A percentile compares a stretch with the other conserved stretches of the same genome.
phyloP scores from a whole-genome alignment of 2,113 vertebrate genomes.

The Antennarius striatus region DNA sequence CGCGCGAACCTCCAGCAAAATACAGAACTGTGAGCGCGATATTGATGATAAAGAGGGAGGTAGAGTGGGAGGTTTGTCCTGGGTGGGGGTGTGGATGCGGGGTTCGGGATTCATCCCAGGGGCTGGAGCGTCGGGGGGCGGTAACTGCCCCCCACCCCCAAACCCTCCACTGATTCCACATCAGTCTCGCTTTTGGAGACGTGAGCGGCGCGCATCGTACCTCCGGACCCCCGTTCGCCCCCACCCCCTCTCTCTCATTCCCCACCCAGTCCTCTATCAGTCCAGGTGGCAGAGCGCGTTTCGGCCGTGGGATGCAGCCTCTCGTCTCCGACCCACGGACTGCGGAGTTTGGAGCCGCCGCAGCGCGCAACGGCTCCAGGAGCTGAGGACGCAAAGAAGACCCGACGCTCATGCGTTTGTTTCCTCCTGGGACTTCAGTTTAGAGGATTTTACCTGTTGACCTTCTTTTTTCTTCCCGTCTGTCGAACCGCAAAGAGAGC shows the following conservation, averaged over 20 bases:
- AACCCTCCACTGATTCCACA: constrained; percentile 73
- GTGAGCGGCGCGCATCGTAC: constrained; percentile 73
- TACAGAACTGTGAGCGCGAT: too few species aligned
- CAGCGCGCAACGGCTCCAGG: constrained; percentile 75
- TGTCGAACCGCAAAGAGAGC: constrained; percentile 28
- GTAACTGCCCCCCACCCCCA: constrained; percentile 67
- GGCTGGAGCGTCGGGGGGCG: constrained; percentile 33
- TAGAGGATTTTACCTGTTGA: constrained; percentile 53
- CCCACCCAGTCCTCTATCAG: constrained; percentile 58
- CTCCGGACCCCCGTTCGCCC: constrained; percentile 77
- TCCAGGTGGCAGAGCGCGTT: constrained; percentile 77
- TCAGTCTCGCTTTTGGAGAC: constrained; percentile 76
- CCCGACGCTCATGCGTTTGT: constrained; percentile 30
- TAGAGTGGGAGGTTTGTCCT: constrained; percentile 14
- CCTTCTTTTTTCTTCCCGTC: constrained; percentile 4
- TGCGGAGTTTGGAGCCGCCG: constrained; percentile 78
- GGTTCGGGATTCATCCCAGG: constrained; percentile 29
- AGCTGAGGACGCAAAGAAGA: constrained; percentile 68
- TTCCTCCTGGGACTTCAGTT: constrained; percentile 50
- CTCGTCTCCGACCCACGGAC: constrained; percentile 78
- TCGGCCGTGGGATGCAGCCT: constrained; percentile 85
- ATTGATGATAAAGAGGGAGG: too few species aligned
- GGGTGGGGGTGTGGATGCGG: constrained; percentile 11
- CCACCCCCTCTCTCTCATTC: constrained; percentile 11
- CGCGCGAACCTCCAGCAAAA: too few species aligned